Base-by-base conservation (phyloP, 2,888 invertebrate species). In the Acrocyrtus sp. region DNA sequence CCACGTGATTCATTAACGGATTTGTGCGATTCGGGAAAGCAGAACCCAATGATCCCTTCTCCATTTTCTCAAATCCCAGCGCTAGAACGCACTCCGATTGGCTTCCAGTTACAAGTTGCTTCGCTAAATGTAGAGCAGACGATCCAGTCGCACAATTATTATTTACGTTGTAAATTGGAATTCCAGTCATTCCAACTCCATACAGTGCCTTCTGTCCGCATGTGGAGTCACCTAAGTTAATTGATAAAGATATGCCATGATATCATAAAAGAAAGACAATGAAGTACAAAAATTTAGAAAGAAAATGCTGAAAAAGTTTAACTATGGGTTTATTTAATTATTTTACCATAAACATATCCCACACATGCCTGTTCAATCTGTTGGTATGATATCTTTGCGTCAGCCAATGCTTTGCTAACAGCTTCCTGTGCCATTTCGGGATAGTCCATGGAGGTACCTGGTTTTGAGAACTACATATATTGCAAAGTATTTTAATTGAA, bases 71-170 rank as follows among this genome's bases (percentile, higher is more conserved):
- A 84, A 99, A 99, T 3, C 99, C 99, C 29, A 98, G 86, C 1
- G 97, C 98, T 67, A 99, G 85, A 0, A 94, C 91, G 83, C 98
- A 94, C 81, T 97, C 93, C 17, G 91, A 90, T 82, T 90, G 87
- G 12, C 95, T 96, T 75, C 92, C 90, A 85, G 95, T 93, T n/a
- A 99, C 87, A 21, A 97, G 88, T 85, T 98, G 96, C 83, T 96
- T 96, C 0, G 92, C 96, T 82, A 99, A 86, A 83, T 91, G 89
- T 3, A 99, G 85, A 0, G 98, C 98, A 63, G 93, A 94, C 0
- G 98, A 93, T 27, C 99, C 99, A 1, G 98, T 98, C 0, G 98
- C 93, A 84, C 99, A 99, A 83, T 98, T 98, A 84, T 99, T 99
- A 86, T 99, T 98, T 15, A 98, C 98, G 85, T 99, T 99, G 86